Conservation (phyloP, 1,140 invertebrate species). For the Trinorchestia longiramus region DNA sequence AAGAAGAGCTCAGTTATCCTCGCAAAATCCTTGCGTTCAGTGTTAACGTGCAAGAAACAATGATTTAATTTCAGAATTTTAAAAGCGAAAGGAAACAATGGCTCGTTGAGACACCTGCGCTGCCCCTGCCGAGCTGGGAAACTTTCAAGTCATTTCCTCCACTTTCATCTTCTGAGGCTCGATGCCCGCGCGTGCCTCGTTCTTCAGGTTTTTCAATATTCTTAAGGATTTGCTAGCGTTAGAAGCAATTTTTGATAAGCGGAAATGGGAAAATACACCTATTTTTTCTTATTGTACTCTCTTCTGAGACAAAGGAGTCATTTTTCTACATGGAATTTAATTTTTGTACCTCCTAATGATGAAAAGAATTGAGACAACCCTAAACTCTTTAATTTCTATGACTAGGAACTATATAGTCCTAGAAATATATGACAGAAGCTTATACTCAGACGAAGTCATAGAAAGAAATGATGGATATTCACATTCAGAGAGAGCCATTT, state of each 20-base stretch:
- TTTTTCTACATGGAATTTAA: no score
- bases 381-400: no score
- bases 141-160: conserved; percentile 10
- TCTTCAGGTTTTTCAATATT: not conserved
- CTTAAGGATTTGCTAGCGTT: not conserved
- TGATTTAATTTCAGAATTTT: not conserved
- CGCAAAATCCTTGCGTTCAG: not conserved
- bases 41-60: not conserved
- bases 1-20: not conserved
- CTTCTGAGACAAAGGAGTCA: no score
- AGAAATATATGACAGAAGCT: no score
- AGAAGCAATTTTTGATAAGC: not conserved
- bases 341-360: no score
- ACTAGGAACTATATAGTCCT: no score
- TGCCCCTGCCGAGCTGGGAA: not conserved
- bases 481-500: no score
- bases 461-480: no score
- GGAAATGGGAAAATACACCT: not conserved
- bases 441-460: no score
- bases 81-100: not conserved
- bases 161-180: conserved; percentile 8
- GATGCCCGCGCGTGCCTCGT: not conserved
- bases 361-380: no score
- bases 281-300: no score
- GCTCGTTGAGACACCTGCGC: not conserved